A percentile compares a stretch with the other conserved stretches of the same genome.
Conservation (phyloP, 2,888 invertebrate species). For the Gnatocerus cornutus region DNA sequence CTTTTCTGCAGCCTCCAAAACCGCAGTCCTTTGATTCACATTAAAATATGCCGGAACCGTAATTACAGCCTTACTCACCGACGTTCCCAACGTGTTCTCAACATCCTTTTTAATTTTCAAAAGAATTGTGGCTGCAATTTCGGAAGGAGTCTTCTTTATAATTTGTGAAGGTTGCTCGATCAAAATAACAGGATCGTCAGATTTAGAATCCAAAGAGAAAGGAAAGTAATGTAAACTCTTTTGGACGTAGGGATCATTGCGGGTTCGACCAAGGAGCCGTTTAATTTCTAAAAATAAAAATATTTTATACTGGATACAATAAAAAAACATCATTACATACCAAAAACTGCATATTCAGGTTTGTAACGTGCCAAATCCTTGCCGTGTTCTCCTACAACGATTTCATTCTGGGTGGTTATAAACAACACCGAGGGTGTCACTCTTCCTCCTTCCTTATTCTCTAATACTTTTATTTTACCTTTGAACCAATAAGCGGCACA, state of each 20-base stretch:
- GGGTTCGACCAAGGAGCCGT: slow-evolving; percentile 17
- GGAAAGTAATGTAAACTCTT: slow-evolving; percentile 20
- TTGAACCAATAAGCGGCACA: neutral
- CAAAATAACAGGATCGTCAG: slow-evolving; percentile 2
- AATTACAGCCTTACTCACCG: slow-evolving; percentile 35
- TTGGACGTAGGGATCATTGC: slow-evolving; percentile 20
- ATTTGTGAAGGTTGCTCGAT: neutral
- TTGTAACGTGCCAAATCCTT: slow-evolving; percentile 1
- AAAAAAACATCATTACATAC: slow-evolving; percentile 5
- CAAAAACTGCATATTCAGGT: slow-evolving; percentile 14
- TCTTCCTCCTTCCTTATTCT: neutral
- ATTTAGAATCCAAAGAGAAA: slow-evolving; percentile 3
- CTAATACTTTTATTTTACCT: neutral
- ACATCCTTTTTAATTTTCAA: slow-evolving; percentile 33
- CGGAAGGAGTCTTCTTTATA: slow-evolving; percentile 23
- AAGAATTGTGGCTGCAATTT: slow-evolving; percentile 23
- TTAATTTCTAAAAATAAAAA: slow-evolving; percentile 30
- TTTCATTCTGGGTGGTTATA: neutral
- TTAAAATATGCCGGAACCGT: slow-evolving; percentile 49
- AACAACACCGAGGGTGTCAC: slow-evolving; percentile 27
- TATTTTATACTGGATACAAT: neutral
- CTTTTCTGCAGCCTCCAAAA: slow-evolving; percentile 32
- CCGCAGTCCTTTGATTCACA: slow-evolving; percentile 32
- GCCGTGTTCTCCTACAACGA: slow-evolving; percentile 27
- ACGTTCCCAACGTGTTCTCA: slow-evolving; percentile 16